Conservation (phyloP, 2,797 vertebrate genomes). For the Poeciliopsis paucimaculata region DNA sequence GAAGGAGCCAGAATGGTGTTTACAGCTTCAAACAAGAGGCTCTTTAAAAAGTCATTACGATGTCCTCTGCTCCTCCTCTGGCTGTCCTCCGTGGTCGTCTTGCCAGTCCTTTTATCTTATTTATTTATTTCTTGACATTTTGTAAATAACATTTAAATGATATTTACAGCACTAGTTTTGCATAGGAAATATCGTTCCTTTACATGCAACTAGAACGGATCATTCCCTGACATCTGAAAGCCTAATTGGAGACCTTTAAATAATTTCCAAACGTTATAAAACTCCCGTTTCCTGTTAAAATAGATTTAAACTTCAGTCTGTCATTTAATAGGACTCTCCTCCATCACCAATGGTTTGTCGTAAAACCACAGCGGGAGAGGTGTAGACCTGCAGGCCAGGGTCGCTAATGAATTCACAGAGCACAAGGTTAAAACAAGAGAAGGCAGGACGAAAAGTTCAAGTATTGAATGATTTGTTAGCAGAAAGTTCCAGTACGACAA, state of each 20-base stretch:
- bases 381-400: constrained; percentile 27
- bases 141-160: not conserved
- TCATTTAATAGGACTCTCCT: constrained; percentile 47
- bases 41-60: constrained; percentile 73
- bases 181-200: not conserved
- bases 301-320: constrained; percentile 42
- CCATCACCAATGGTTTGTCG: constrained; percentile 15
- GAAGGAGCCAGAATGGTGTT: constrained; percentile 50
- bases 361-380: constrained; percentile 52
- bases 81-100: constrained; percentile 1
- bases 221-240: constrained; percentile 55
- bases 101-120: not conserved
- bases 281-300: constrained; percentile 56
- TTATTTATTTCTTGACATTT: not conserved
- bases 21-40: constrained; percentile 52
- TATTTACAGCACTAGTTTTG: not conserved
- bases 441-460: not conserved
- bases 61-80: not conserved
- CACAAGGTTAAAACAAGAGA: constrained; percentile 9
- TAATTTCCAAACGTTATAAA: constrained; percentile 61
- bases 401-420: not conserved
- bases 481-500: not conserved
- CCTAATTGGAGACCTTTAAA: constrained; percentile 54
- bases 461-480: constrained; percentile 9
- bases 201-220: constrained; percentile 22